phyloP scores from a whole-genome alignment of 2,797 vertebrate genomes.

The Pterois miles region DNA sequence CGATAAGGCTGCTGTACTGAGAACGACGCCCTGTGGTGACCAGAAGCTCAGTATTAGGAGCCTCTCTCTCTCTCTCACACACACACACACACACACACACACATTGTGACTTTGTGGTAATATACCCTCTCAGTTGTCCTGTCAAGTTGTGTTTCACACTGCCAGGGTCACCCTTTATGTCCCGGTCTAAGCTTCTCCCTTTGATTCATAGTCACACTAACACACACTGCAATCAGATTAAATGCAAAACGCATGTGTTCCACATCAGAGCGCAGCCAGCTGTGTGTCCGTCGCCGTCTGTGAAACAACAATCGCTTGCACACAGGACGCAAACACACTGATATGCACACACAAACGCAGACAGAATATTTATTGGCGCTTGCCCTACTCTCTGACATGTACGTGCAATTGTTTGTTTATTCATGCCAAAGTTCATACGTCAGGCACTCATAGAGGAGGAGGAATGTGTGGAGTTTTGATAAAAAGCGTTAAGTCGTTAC shows the following conservation, averaged over 20 bases:
- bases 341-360: neutral
- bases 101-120: conserved; percentile 44
- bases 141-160: conserved; percentile 73
- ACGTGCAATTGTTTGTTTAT: neutral
- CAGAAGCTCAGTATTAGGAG: neutral
- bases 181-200: conserved; percentile 34
- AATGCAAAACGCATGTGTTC: conserved; percentile 45
- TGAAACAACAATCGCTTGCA: neutral
- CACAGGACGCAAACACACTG: neutral
- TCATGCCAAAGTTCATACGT: neutral
- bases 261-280: conserved; percentile 14
- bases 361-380: neutral
- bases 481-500: neutral
- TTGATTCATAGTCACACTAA: conserved; percentile 30
- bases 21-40: conserved; percentile 25
- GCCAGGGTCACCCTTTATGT: conserved; percentile 44
- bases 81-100: conserved; percentile 17
- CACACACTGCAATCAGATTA: conserved; percentile 59
- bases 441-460: neutral
- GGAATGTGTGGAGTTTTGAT: neutral
- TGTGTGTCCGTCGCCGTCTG: conserved; percentile 9
- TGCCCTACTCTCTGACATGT: too few species aligned
- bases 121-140: conserved; percentile 65
- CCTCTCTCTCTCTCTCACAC: conserved; percentile 11
- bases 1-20: conserved; percentile 19